Conservation (phyloP, 2,888 invertebrate species). For the Noctuana brunneofusca region DNA sequence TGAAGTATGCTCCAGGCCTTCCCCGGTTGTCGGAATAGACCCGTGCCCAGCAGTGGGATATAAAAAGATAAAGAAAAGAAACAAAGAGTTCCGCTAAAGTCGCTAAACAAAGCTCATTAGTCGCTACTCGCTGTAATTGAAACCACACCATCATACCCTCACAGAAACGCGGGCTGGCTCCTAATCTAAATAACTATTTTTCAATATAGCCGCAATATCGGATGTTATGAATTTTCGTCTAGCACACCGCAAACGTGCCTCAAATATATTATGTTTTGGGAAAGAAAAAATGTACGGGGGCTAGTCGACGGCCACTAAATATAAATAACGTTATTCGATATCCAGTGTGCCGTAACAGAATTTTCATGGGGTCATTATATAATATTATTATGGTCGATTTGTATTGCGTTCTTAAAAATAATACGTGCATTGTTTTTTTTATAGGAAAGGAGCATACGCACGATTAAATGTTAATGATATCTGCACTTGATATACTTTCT, state of each 20-base stretch:
- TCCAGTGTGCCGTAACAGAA: slow-evolving; percentile 14
- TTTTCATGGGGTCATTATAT: slow-evolving; percentile 2
- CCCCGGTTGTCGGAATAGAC: too few species aligned
- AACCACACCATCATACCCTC: neutral
- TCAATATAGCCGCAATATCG: slow-evolving; percentile 70
- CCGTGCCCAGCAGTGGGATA: too few species aligned
- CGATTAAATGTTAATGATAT: neutral
- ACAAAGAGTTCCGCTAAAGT: too few species aligned
- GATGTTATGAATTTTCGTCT: slow-evolving; percentile 71
- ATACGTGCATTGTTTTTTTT: neutral
- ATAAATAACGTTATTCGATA: slow-evolving; percentile 52
- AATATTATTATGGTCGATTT: too few species aligned
- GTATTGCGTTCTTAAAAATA: neutral
- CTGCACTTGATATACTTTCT: too few species aligned
- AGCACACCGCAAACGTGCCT: slow-evolving; percentile 60
- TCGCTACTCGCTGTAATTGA: neutral
- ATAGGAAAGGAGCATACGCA: neutral
- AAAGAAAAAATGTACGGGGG: slow-evolving; percentile 38
- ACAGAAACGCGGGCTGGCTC: neutral
- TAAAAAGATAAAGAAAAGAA: too few species aligned
- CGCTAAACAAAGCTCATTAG: neutral
- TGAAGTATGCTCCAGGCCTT: too few species aligned
- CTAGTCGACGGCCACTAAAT: slow-evolving; percentile 49
- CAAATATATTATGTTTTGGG: slow-evolving; percentile 56
- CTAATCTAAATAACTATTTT: slow-evolving; percentile 75